Conservation (phyloP, 2,888 invertebrate species). For the Hydroisotoma schaefferi region DNA sequence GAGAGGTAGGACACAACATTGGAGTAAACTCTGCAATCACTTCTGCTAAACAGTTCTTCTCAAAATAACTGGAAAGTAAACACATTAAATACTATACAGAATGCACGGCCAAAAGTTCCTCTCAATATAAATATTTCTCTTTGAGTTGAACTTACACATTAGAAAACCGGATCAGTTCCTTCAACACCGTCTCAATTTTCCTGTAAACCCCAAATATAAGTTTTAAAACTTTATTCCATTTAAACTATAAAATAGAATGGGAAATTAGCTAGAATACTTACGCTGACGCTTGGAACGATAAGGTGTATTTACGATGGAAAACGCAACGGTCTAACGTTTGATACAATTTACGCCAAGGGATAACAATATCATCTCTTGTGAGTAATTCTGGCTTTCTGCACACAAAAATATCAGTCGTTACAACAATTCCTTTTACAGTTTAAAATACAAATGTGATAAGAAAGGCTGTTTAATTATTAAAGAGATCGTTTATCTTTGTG, state of each 20-base stretch:
- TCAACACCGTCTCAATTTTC: conserved; percentile 43
- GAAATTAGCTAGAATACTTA: conserved; percentile 29
- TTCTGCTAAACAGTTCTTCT: conserved; percentile 72
- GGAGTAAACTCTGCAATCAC: conserved; percentile 80
- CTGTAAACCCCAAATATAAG: conserved; percentile 20
- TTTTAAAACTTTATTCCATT: not conserved
- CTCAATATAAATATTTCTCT: conserved; percentile 1
- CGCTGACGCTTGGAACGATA: conserved; percentile 43
- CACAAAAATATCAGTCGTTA: too few species aligned
- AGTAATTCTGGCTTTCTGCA: conserved; percentile 68
- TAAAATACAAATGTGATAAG: too few species aligned
- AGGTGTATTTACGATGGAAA: conserved; percentile 55
- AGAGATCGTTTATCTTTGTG: too few species aligned
- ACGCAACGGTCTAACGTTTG: conserved; percentile 62
- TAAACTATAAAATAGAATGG: not conserved
- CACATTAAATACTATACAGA: conserved; percentile 4
- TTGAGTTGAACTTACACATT: conserved; percentile 34
- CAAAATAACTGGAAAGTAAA: conserved; percentile 61
- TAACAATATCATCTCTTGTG: conserved; percentile 70
- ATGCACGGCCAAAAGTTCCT: too few species aligned
- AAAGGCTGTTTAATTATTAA: too few species aligned
- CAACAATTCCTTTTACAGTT: too few species aligned
- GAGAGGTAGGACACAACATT: conserved; percentile 69
- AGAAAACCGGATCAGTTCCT: conserved; percentile 41
- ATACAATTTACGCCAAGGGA: conserved; percentile 84